Evolutionary conservation across 2,113 vertebrate species (phyloP), one percentile per base, ranked within the genome.

Genomic region (Odocoileus virginianus): DNA sequence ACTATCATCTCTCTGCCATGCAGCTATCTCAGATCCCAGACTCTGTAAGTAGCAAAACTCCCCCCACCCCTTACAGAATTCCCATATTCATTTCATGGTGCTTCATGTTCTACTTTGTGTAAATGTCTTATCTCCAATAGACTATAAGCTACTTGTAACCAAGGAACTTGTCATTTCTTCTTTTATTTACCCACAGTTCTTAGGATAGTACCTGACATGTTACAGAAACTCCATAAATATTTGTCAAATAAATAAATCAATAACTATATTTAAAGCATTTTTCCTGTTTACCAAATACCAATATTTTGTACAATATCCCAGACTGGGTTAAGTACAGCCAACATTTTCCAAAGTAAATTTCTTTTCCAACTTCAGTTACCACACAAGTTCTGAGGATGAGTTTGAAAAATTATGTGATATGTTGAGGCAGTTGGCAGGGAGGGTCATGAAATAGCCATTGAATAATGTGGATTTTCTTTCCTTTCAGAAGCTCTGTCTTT

Each of bases 161-260:
- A 87, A 6, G 45, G 33, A 81, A 85, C 8, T 64, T 55, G 36
- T 47, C 91, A 91, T 91, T 89, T 67, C 25, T 50, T 74, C 67
- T 89, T 93, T 90, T 87, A 93, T 54, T 78, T 91, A 87, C 28
- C n/a, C 61, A 97, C 14, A 71, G 36, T 81, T 81, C 33, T 88
- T 93, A 95, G 45, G 15, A 85, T 25, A 81, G 71, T 40, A 25
- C 58, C 36, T 47, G 64, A 89, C 52, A 92, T 30, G 40, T 30
- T 79, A 71, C 8, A 90, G 81, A 96, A 94, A 64, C 61, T 40
- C 95, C 81, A 84, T 74, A 87, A 95, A 79, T 84, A 95, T 95
- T 64, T 97, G 40, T 92, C 52, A 54, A 93, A 79, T 81, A 47
- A 94, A 85, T 90, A 81, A 95, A 95, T 95, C 81, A 95, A 95